phyloP scores from a whole-genome alignment of 2,888 invertebrate species.

The Athalia circularis region DNA sequence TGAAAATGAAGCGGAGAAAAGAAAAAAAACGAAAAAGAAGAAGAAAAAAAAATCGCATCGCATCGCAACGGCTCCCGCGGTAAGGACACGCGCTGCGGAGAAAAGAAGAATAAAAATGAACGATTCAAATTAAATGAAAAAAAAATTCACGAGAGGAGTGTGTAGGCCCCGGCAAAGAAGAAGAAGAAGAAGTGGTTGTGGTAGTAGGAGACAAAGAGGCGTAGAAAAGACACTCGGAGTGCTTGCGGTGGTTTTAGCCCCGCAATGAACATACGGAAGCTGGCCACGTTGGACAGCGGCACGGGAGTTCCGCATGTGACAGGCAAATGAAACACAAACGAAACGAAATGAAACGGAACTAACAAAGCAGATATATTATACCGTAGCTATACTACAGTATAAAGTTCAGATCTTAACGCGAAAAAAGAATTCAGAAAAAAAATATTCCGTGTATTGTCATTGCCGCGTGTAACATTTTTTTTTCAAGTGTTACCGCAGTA shows the following conservation, averaged over 20 bases:
- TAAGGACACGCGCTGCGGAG: no score
- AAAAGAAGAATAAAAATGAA: no score
- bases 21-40: conserved; percentile 1
- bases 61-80: no score
- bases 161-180: background rate
- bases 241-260: conserved; percentile 5
- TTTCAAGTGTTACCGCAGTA: no score
- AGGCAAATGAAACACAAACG: conserved; percentile 35
- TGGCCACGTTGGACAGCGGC: background rate
- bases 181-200: background rate
- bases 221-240: conserved; percentile 8
- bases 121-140: no score
- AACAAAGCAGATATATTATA: conserved; percentile 16
- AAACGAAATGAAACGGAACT: background rate
- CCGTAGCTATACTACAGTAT: background rate
- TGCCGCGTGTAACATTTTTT: no score
- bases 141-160: no score
- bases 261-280: background rate
- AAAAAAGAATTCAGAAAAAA: no score
- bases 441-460: no score
- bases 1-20: conserved; percentile 31
- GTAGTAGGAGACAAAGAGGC: conserved; percentile 14
- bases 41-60: background rate
- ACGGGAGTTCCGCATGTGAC: conserved; percentile 31
- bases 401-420: background rate